phyloP scores from a whole-genome alignment of 2,888 invertebrate genomes.

The Dynastes hyllus region DNA sequence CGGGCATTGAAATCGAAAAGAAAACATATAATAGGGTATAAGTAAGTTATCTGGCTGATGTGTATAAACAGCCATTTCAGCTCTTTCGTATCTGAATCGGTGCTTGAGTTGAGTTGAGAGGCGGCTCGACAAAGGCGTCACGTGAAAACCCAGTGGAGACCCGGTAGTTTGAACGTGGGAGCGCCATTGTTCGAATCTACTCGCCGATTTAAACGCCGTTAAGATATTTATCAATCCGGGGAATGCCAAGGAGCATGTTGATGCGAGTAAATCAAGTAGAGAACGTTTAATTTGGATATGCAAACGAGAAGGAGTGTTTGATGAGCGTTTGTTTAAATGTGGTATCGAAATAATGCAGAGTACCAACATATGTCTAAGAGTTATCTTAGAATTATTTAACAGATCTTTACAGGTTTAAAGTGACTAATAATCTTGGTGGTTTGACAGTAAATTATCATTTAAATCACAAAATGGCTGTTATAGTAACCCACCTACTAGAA shows the following conservation, averaged over 20 bases:
- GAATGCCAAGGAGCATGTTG: conserved; percentile 49
- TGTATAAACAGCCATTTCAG: conserved; percentile 59
- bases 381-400: no score
- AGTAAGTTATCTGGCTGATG: conserved; percentile 58
- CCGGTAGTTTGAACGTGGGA: conserved; percentile 61
- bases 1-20: conserved; percentile 58
- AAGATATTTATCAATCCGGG: conserved; percentile 60
- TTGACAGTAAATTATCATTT: no score
- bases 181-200: conserved; percentile 60
- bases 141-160: conserved; percentile 55
- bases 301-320: no score
- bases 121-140: conserved; percentile 59
- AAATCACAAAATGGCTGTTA: no score
- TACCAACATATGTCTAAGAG: no score
- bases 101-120: conserved; percentile 59
- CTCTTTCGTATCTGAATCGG: conserved; percentile 58
- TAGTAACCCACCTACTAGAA: no score
- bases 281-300: not conserved
- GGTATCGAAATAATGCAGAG: no score
- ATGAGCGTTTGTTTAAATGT: no score
- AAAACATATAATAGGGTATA: conserved; percentile 58
- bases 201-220: conserved; percentile 60
- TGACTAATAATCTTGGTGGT: no score
- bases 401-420: no score
- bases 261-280: conserved; percentile 10